phyloP scores from a whole-genome alignment of 2,888 invertebrate genomes.

The Apotomis turbidana region DNA sequence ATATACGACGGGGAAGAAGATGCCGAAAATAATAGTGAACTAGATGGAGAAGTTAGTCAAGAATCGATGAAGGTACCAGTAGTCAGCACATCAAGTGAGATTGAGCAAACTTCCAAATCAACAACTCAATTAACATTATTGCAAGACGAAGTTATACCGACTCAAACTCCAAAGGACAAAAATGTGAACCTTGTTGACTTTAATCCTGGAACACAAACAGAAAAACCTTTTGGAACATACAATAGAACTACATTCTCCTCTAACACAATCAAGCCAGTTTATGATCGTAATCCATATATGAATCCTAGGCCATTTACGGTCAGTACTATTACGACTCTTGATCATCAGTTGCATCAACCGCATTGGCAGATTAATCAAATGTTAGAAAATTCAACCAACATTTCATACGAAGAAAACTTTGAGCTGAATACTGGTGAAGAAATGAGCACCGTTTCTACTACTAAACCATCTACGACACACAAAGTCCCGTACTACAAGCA shows the following conservation, averaged over 20 bases:
- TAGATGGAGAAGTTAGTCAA: constrained; percentile 75
- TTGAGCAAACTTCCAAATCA: constrained; percentile 49
- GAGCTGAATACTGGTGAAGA: constrained; percentile 78
- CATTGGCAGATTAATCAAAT: constrained; percentile 81
- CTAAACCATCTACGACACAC: constrained; percentile 53
- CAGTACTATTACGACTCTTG: constrained; percentile 63
- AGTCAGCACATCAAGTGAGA: constrained; percentile 68
- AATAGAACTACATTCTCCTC: constrained; percentile 68
- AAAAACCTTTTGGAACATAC: constrained; percentile 72
- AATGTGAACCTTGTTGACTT: constrained; percentile 55
- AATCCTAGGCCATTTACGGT: constrained; percentile 77
- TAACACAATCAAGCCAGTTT: constrained; percentile 70
- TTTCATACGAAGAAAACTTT: constrained; percentile 72
- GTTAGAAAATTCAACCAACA: constrained; percentile 70
- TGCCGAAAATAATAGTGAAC: constrained; percentile 56
- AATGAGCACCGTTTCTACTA: constrained; percentile 56
- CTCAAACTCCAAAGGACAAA: constrained; percentile 47
- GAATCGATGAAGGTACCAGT: constrained; percentile 79
- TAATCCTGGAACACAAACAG: constrained; percentile 77
- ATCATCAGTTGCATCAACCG: constrained; percentile 77
- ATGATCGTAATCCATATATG: constrained; percentile 59
- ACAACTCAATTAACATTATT: constrained; percentile 59
- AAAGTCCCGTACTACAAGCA: constrained; percentile 51
- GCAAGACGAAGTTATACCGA: constrained; percentile 59
- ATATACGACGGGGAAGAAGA: constrained; percentile 76